phyloP scores from a whole-genome alignment of 1,140 invertebrate species.

The Oppia nitens region DNA sequence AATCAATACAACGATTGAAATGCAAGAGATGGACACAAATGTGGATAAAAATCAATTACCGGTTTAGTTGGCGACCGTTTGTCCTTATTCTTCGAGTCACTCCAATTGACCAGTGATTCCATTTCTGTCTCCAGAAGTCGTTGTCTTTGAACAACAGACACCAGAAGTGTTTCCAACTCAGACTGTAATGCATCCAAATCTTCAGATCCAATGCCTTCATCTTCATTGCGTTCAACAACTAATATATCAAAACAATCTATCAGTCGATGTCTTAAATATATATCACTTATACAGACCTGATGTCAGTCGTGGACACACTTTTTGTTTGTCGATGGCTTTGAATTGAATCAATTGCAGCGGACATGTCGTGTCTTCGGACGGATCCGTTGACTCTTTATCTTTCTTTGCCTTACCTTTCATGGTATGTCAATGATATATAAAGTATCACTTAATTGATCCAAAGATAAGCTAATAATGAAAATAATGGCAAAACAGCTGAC shows the following conservation, averaged over 20 bases:
- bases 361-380: constrained; percentile 26
- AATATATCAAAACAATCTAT: constrained; percentile 19
- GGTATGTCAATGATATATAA: background rate
- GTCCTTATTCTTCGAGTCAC: constrained; percentile 2
- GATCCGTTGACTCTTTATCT: background rate
- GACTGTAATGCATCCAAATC: constrained; percentile 67
- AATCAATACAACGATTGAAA: background rate
- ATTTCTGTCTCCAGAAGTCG: constrained; percentile 54
- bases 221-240: constrained; percentile 39
- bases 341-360: constrained; percentile 31
- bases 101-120: constrained; percentile 14
- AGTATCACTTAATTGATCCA: background rate
- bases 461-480: constrained; percentile 1
- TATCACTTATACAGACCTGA: constrained; percentile 29
- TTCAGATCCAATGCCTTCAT: constrained; percentile 48
- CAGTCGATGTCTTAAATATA: constrained; percentile 22
- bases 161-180: constrained; percentile 70
- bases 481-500: background rate
- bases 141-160: constrained; percentile 55
- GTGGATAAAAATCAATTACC: background rate
- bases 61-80: background rate
- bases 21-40: too few species aligned
- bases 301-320: constrained; percentile 27
- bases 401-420: constrained; percentile 22
- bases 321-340: constrained; percentile 28